Base-by-base conservation (phyloP, 2,113 vertebrate genomes). In the Noctilio leporinus region DNA sequence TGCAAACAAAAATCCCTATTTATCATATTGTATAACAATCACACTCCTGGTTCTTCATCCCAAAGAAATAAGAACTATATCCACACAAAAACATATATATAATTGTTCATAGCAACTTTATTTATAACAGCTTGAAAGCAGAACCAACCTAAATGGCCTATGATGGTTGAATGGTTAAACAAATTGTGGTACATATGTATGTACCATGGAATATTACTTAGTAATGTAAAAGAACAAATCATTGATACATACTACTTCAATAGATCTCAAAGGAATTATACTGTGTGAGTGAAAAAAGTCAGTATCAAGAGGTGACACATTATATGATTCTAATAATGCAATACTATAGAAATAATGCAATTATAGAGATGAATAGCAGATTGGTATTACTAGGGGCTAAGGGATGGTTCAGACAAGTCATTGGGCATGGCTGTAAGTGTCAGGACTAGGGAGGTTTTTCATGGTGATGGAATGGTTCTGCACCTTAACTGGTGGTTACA, bases 341-440 rank as follows among this genome's bases (percentile, higher is more conserved):
- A 47, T 38, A 57, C 26, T 24, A 24, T 86, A 40, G 80, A 90
- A 55, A 28, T 49, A 24, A 38, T 20, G 22, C 45, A 65, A 3
- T 35, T 49, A 33, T 14, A 90, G 33, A 51, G 8, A 59, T 90
- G 57, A 85, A 85, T 14, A 65, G 51, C 7, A 57, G 62, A 75
- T n/a, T 38, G 57, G 47, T 72, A 57, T 47, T 45, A 15, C 15
- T 28, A 28, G 28, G 7, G 14, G 4, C 24, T 38, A 80, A 89
- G 33, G 24, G 6, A 35, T 57, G 40, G 9, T 40, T 57, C 19
- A 9, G 45, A 28, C 6, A 19, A 53, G 1, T 4, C 8, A 4
- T 20, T 47, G 4, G 35, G 1, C 64, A 7, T 38, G 45, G n/a
- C 47, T 3, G 0, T 14, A 47, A 12, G 20, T 17, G 3, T 20